Conservation (phyloP, 2,113 vertebrate genomes). For the Prunella himalayana region DNA sequence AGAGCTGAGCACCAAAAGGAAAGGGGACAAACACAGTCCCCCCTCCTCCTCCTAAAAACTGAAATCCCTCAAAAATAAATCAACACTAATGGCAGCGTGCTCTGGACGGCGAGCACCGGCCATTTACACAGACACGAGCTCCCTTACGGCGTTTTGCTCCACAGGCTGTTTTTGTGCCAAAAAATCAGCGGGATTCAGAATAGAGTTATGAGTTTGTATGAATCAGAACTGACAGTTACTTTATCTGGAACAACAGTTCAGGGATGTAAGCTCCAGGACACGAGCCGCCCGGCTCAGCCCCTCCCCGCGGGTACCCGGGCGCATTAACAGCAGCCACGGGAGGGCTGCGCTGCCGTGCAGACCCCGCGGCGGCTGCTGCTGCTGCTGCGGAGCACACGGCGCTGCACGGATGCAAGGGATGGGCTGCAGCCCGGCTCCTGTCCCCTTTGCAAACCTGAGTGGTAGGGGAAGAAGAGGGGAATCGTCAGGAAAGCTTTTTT, state of each 20-base stretch:
- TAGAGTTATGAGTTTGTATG: not conserved
- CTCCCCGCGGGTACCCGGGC: not conserved
- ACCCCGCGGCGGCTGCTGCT: not conserved
- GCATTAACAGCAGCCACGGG: not conserved
- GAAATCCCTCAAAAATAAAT: not conserved
- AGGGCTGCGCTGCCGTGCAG: not conserved
- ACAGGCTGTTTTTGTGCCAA: not conserved
- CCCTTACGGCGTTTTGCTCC: not conserved
- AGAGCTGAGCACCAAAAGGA: not conserved
- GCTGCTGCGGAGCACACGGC: not conserved
- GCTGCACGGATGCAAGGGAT: not conserved
- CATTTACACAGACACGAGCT: constrained; percentile 8
- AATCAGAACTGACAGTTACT: constrained; percentile 48
- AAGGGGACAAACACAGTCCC: not conserved
- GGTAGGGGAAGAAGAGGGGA: not conserved
- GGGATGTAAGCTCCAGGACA: constrained; percentile 28
- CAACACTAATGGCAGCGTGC: not conserved
- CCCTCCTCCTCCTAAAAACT: not conserved
- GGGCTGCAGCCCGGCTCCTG: not conserved
- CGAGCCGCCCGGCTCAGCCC: not conserved
- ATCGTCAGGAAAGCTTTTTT: not conserved
- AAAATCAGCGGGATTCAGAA: constrained; percentile 5
- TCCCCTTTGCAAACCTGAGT: accelerated
- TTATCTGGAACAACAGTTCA: constrained; percentile 11
- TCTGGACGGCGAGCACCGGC: not conserved